Base-by-base conservation (phyloP, 2,888 invertebrate species). In the Creontiades dilutus region DNA sequence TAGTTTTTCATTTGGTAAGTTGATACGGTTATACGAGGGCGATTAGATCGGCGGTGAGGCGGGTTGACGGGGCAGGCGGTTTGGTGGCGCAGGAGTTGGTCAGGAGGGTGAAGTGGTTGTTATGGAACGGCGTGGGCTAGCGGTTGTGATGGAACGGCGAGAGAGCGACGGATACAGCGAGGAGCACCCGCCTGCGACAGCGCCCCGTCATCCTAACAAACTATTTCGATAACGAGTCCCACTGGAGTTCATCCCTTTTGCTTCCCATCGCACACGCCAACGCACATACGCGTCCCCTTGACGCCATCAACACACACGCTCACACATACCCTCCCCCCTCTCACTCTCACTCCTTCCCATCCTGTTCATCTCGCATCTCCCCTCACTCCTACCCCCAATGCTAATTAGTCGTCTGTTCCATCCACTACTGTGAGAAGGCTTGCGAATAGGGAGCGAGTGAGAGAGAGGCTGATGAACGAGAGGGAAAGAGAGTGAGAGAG, bases 141-240 rank as follows among this genome's bases (percentile, higher is more conserved):
- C 37, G 37, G 37, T 37, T 80, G 46, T 28, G n/a, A 19, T 80
- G 80, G 37, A 37, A 37, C n/a, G 13, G 75, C 37, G 14, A 3
- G 80, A 28, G 46, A 37, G 46, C 46, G 28, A 46, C 57, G 68
- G 68, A 68, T 46, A 80, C 80, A 46, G 80, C 46, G 46, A 80
- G 46, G 23, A 23, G 48, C 14, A 46, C 80, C 28, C 75, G 12
- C 19, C 75, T 13, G 19, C 27, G 27, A 28, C 75, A 75, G 27
- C 75, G 75, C 28, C 57, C 85, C 57, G 27, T 61, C 55, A 85
- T 27, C 85, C 61, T 28, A 61, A 46, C 85, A 85, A 85, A 85
- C 85, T 85, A 85, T 85, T 85, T 46, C 85, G 85, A 61, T 85
- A 85, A 61, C 85, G 85, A 61, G 85, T 85, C 61, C 85, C 85